Evolutionary conservation across 1,140 invertebrate genomes (phyloP), one percentile per base, ranked within the genome.

Genomic region (Lordiphosa clarofinis): DNA sequence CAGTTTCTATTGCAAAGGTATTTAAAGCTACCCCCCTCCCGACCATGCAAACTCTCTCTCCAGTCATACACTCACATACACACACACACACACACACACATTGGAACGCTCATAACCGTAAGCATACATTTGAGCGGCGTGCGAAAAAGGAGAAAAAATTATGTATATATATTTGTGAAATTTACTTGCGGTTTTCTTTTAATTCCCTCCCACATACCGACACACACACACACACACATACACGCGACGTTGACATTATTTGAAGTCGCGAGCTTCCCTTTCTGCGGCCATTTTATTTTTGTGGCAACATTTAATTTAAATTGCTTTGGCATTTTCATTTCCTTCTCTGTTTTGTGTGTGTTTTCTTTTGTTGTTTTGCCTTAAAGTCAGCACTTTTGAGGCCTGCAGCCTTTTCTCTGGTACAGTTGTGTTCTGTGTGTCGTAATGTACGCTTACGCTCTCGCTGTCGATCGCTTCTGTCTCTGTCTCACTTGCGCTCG

Each of bases 1-100:
- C 86, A 87, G 63, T 87, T 87, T 82, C 62, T 87, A 67, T 87
- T 87, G 69, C 86, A 86, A 86, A 87, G 86, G 86, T 87, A 87
- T 87, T 87, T 87, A 86, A 86, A 86, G 70, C 81, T 86, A 73
- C 78, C 79, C 72, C 60, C 46, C 56, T 35, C 13, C 44, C 38
- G 15, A 36, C 28, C n/a, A 24, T 24, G 21, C 21, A 4, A 24
- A 24, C 21, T 24, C 21, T 24, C 21, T 19, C 55, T 50, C 11
- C 40, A 31, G 19, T 49, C 12, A 36, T 28, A 57, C 21, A 56
- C 10, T 43, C 42, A 48, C 15, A 46, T 50, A 37, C 42, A 63
- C 19, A 50, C 46, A 73, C 33, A 52, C 15, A 53, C 38, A 43
- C 35, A 57, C 6, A 37, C n/a, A 24, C 11, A 42, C 24, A 60